Base-by-base conservation (phyloP, 2,113 vertebrate species). In the Menura novaehollandiae region DNA sequence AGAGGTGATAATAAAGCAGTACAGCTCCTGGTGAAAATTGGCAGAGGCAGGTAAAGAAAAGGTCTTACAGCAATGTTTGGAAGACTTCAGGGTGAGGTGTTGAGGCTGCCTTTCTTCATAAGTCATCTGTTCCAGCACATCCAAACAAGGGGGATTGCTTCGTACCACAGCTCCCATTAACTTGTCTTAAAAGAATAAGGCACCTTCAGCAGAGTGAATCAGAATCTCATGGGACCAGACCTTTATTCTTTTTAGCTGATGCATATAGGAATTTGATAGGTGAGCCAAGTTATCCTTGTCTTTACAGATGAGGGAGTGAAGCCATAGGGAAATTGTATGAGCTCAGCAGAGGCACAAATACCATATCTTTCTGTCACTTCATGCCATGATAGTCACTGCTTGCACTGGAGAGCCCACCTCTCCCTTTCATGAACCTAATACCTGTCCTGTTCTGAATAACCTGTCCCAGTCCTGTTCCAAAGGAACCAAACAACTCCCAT, bases 151-250 rank as follows among this genome's bases (percentile, higher is more conserved):
- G 41, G 73, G 75, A 75, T 72, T 84, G 68, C 49, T 86, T 76
- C 62, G 64, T 92, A 71, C 86, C 83, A 75, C 52, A 78, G 33
- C 14, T 87, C 64, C 83, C 56, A 68, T 91, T 81, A 93, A 90
- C 60, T 59, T 83, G 46, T 77, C 47, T 63, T 74, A 81, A 74
- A 74, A 84, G 72, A 60, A 41, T 44, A 67, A 67, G 73, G 76
- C 76, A 96, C 83, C 60, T 91, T 90, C 49, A 67, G 75, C 68
- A 67, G 63, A 52, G 33, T 89, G 68, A 94, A 80, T 92, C 86
- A 74, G 74, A 89, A 62, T 47, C 78, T 91, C 85, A 2, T 80
- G 85, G 94, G 80, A 92, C 33, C 75, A 87, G 85, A 59, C 69
- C 74, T 92, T 85, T 83, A 19, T 94, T 93, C 64, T 39, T 76